Conservation (phyloP, 2,888 invertebrate genomes). For the Polydesmus complanatus region DNA sequence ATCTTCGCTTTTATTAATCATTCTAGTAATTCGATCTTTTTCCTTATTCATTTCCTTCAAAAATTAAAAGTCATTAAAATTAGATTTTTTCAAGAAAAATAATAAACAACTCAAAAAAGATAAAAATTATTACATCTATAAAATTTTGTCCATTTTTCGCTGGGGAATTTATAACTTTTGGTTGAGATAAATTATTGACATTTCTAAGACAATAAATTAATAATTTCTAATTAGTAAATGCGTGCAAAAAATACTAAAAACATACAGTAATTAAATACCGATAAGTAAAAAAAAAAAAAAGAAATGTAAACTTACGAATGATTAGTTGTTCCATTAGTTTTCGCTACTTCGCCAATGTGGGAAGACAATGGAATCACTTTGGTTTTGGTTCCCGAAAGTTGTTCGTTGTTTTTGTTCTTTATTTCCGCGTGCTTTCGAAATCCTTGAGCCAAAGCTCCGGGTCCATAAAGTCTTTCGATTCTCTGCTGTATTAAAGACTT, state of each 20-base stretch:
- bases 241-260: no score
- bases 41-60: conserved; percentile 52
- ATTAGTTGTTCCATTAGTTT: neutral
- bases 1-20: conserved; percentile 50
- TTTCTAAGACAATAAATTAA: no score
- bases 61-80: neutral
- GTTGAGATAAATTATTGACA: no score
- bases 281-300: no score
- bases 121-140: conserved; percentile 41
- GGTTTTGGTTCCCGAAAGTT: conserved; percentile 9
- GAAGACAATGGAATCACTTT: neutral
- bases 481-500: conserved; percentile 71
- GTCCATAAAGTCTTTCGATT: conserved; percentile 75
- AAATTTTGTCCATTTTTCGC: conserved; percentile 66
- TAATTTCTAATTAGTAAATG: no score
- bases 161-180: neutral
- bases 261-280: no score
- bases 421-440: conserved; percentile 37
- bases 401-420: conserved; percentile 4
- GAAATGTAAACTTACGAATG: neutral
- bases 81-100: neutral
- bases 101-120: neutral
- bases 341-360: neutral
- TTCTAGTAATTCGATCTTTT: conserved; percentile 48
- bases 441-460: conserved; percentile 70